These are phyloP conservation scores for Amniataba percoides DNA, from an alignment of 2,797 vertebrate species.

Conservation along the genomic window DNA sequence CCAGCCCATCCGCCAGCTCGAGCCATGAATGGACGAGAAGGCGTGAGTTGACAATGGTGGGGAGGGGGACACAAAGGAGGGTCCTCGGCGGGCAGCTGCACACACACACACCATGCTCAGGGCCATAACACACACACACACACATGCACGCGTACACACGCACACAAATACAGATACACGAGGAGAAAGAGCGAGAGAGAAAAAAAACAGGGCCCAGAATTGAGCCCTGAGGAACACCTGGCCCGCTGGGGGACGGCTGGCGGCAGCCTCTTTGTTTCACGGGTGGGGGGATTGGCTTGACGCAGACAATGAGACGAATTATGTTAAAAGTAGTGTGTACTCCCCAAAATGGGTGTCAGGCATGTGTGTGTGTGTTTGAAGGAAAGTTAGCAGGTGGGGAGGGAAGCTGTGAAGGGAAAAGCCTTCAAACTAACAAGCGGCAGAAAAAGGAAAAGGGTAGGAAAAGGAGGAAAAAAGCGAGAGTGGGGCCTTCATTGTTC, in stretches of 20 bases:
- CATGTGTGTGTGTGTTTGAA: conserved; percentile 22
- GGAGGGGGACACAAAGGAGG: conserved; percentile 86
- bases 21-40: conserved; percentile 92
- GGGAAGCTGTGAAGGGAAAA: conserved; percentile 46
- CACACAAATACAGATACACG: conserved; percentile 53
- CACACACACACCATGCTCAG: conserved; percentile 81
- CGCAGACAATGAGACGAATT: conserved; percentile 70
- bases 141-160: conserved; percentile 31
- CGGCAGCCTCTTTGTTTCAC: conserved; percentile 70
- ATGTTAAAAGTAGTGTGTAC: conserved; percentile 68
- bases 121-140: conserved; percentile 85
- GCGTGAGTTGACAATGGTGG: conserved; percentile 88
- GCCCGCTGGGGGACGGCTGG: conserved; percentile 66
- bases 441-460: conserved; percentile 27
- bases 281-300: conserved; percentile 51
- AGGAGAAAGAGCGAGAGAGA: conserved; percentile 47
- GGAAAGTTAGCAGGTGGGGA: conserved; percentile 63
- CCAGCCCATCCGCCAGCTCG: conserved; percentile 74
- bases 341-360: conserved; percentile 47
- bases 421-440: conserved; percentile 41
- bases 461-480: conserved; percentile 7
- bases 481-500: conserved; percentile 26
- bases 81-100: conserved; percentile 92
- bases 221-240: conserved; percentile 77
- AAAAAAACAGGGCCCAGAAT: conserved; percentile 47